Evolutionary conservation across 2,888 invertebrate genomes (phyloP).

Genomic region (Parascotia fuliginaria): DNA sequence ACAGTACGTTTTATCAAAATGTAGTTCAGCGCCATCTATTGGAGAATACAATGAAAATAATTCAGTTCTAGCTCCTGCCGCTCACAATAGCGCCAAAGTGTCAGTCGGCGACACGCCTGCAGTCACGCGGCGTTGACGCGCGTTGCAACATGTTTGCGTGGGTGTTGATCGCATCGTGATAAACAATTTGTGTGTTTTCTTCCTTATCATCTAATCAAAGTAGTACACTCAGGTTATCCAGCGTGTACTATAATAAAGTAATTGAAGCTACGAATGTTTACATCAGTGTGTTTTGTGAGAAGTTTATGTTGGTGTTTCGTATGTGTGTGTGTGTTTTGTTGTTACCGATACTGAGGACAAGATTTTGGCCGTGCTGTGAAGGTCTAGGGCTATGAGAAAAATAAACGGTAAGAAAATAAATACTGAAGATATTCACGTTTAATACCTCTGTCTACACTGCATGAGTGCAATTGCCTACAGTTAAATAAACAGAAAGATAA

Average conservation of each 20-base stretch:
- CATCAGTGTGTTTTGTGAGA: constrained; percentile 60
- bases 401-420: constrained; percentile 75
- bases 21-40: constrained; percentile 66
- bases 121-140: constrained; percentile 85
- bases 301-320: constrained; percentile 68
- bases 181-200: constrained; percentile 75
- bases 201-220: constrained; percentile 67
- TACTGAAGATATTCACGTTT: constrained; percentile 30
- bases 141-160: constrained; percentile 79
- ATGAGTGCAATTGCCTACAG: constrained; percentile 25
- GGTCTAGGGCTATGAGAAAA: constrained; percentile 82
- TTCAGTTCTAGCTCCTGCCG: constrained; percentile 57
- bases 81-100: constrained; percentile 69
- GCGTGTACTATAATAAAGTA: constrained; percentile 47
- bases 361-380: constrained; percentile 79
- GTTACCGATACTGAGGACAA: constrained; percentile 69
- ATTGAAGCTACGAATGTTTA: constrained; percentile 50
- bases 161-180: constrained; percentile 79
- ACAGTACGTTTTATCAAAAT: constrained; percentile 25
- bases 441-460: constrained; percentile 34
- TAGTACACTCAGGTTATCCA: constrained; percentile 56
- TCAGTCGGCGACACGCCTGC: constrained; percentile 80
- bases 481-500: constrained; percentile 54
- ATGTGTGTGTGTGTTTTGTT: constrained; percentile 80
- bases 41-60: constrained; percentile 10